Conservation (phyloP, 2,797 vertebrate genomes). For the Spheniscus humboldti region DNA sequence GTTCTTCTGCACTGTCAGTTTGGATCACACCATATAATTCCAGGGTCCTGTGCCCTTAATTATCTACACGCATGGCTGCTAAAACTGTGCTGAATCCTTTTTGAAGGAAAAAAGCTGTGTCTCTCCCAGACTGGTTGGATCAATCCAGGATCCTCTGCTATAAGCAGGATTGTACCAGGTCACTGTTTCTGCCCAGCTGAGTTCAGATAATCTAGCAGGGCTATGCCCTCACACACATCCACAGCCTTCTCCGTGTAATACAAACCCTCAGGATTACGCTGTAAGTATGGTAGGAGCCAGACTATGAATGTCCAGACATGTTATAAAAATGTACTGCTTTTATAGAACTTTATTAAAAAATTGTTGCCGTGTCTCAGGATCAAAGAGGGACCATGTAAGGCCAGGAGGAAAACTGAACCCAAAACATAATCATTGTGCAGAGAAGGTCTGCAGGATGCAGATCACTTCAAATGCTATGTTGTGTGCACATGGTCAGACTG, state of each 20-base stretch:
- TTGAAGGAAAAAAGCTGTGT: background rate
- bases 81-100: background rate
- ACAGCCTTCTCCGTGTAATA: fast-evolving
- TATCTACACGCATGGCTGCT: background rate
- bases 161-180: background rate
- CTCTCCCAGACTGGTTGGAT: background rate
- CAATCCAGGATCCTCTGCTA: background rate
- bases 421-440: background rate
- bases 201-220: background rate
- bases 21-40: background rate
- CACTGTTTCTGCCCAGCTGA: background rate
- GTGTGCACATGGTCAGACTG: background rate
- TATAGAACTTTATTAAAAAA: background rate
- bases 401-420: background rate
- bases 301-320: background rate
- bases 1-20: background rate
- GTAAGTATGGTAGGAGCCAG: background rate
- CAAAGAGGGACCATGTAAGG: background rate
- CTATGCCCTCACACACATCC: background rate
- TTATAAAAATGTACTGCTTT: background rate
- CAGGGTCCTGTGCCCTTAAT: background rate
- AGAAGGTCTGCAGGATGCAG: background rate
- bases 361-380: background rate
- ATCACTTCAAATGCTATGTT: background rate
- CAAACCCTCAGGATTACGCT: background rate